Evolutionary conservation across 2,797 vertebrate genomes (phyloP).

Genomic region (Zonotrichia albicollis): DNA sequence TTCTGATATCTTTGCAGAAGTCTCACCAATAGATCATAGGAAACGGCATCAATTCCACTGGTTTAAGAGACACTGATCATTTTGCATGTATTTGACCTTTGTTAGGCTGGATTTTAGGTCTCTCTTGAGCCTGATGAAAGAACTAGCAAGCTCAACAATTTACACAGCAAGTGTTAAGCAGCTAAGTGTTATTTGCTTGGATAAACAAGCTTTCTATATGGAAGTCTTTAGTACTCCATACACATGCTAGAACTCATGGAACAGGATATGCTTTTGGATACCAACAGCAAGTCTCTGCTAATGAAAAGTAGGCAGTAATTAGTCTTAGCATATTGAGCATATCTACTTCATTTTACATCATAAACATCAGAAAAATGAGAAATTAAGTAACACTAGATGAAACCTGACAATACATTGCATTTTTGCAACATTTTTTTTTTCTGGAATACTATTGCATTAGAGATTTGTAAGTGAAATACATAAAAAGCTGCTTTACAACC

Average conservation of each 20-base stretch:
- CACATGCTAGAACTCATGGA: not conserved
- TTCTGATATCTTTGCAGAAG: not conserved
- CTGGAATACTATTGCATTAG: not conserved
- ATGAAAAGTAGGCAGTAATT: not conserved
- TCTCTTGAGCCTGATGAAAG: not conserved
- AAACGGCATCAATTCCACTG: not conserved
- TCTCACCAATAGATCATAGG: not conserved
- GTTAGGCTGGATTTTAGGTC: not conserved
- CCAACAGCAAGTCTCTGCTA: not conserved
- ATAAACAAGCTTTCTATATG: not conserved
- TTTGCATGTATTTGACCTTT: not conserved
- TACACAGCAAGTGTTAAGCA: not conserved
- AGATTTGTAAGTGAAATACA: not conserved
- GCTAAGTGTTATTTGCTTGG: fast-evolving
- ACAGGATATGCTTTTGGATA: not conserved
- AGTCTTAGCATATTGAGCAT: not conserved
- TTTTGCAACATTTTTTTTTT: not conserved
- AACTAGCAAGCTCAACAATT: not conserved
- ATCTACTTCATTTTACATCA: not conserved
- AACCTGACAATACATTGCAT: not conserved
- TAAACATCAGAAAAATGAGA: not conserved
- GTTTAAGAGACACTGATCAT: not conserved
- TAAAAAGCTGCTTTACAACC: not conserved
- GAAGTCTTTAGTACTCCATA: not conserved
- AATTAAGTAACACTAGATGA: not conserved